These are phyloP conservation scores for Malthinus flaveolus DNA, from an alignment of 2,888 invertebrate species.

Conservation along the genomic window DNA sequence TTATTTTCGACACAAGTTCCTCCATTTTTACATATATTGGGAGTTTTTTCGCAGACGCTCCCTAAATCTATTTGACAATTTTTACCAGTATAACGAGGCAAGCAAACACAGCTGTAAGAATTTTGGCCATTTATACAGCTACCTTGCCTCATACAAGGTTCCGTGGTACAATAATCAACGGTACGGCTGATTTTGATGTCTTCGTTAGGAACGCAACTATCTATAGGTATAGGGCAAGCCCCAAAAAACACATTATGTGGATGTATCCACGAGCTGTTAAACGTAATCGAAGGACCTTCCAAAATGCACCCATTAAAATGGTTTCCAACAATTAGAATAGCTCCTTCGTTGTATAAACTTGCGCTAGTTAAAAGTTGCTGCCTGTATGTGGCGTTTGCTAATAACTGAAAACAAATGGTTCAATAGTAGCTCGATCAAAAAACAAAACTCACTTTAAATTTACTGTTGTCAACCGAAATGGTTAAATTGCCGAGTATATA, in stretches of 20 bases:
- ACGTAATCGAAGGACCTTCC: slow-evolving; percentile 85
- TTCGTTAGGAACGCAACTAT: slow-evolving; percentile 67
- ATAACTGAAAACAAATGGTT: slow-evolving; percentile 56
- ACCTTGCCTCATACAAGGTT: slow-evolving; percentile 84
- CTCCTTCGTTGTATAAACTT: slow-evolving; percentile 71
- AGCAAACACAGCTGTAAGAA: slow-evolving; percentile 82
- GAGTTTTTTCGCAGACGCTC: slow-evolving; percentile 65
- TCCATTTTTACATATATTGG: slow-evolving; percentile 72
- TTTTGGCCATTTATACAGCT: slow-evolving; percentile 76
- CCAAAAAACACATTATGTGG: slow-evolving; percentile 74
- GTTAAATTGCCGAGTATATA: slow-evolving; percentile 65
- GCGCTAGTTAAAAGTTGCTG: slow-evolving; percentile 73
- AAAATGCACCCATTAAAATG: slow-evolving; percentile 82
- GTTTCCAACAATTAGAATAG: slow-evolving; percentile 77
- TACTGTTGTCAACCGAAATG: slow-evolving; percentile 58
- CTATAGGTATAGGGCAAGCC: slow-evolving; percentile 72
- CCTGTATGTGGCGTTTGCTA: slow-evolving; percentile 80
- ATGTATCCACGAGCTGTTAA: slow-evolving; percentile 66
- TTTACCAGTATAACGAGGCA: slow-evolving; percentile 81
- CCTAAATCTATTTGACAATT: slow-evolving; percentile 85
- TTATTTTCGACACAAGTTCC: slow-evolving; percentile 73
- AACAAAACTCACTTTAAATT: slow-evolving; percentile 56
- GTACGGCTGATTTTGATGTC: slow-evolving; percentile 61
- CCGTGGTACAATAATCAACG: slow-evolving; percentile 72
- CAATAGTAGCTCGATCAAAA: not conserved